Percentiles rank a stretch among this genome's conserved stretches.
phyloP scores from a whole-genome alignment of 2,113 vertebrate species.

The Cheilinus undulatus region DNA sequence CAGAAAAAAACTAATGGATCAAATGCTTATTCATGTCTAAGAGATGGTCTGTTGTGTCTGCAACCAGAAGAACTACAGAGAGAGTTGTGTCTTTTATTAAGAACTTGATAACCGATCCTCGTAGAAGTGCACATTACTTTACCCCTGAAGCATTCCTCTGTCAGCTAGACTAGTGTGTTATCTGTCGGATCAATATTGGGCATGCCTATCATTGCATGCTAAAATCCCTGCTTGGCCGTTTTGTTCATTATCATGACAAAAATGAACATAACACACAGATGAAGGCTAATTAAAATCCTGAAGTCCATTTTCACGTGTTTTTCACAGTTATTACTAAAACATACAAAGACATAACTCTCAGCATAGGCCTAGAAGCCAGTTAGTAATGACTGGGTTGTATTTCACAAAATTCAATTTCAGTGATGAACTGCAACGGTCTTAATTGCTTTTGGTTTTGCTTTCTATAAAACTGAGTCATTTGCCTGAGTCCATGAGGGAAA shows the following conservation, averaged over 20 bases:
- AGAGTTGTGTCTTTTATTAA: constrained; percentile 24
- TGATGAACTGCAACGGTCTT: constrained; percentile 66
- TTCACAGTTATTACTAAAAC: constrained; percentile 54
- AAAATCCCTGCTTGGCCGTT: constrained; percentile 28
- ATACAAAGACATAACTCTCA: constrained; percentile 33
- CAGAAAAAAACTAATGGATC: constrained; percentile 5
- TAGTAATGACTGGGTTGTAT: constrained; percentile 69
- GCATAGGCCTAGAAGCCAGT: constrained; percentile 29
- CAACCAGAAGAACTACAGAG: constrained; percentile 13
- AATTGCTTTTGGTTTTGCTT: constrained; percentile 72
- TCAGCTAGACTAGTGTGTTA: constrained; percentile 32
- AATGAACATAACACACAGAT: constrained; percentile 32
- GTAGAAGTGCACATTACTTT: constrained; percentile 6
- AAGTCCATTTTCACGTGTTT: constrained; percentile 52
- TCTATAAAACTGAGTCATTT: constrained; percentile 65
- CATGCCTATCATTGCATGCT: constrained; percentile 45
- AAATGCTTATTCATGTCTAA: constrained; percentile 17
- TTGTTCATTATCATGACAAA: constrained; percentile 41
- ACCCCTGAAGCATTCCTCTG: neutral
- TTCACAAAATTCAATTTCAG: constrained; percentile 69
- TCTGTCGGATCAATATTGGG: constrained; percentile 55
- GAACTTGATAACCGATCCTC: constrained; percentile 8
- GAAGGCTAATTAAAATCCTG: constrained; percentile 57
- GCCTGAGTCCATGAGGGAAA: constrained; percentile 30
- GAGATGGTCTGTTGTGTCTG: constrained; percentile 11